Base-by-base conservation (phyloP, 2,888 invertebrate genomes). In the Agonopterix arenella region DNA sequence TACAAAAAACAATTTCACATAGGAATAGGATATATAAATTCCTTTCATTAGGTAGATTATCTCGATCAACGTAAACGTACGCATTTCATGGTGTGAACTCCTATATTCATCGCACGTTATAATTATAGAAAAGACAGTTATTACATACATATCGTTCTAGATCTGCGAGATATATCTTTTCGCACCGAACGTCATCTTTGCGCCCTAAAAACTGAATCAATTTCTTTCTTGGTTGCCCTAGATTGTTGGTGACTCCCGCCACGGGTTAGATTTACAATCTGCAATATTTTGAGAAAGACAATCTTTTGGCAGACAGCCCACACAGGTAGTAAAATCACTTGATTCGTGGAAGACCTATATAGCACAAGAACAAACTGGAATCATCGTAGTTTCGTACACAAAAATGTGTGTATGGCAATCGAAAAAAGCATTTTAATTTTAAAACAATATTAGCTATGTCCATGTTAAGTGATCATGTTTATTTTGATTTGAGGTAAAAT, bases 131-230 rank as follows among this genome's bases (percentile, higher is more conserved):
- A 50, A 62, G 58, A 63, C 56, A 49, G 48, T 52, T 50, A 61
- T 69, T 62, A 64, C 48, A 54, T 50, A 11, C 40, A 13, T 43
- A 8, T 43, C 51, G 52, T 66, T 69, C 65, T 69, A 43, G 58
- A 54, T 59, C 64, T 60, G 63, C 62, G 61, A 68, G 60, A 68
- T 61, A 61, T 59, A 61, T 64, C 62, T 54, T 54, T 65, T 67
- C 61, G 58, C 68, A 66, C 62, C 59, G 61, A 57, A 60, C 60
- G 57, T 54, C 54, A 71, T 74, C 73, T 78, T 73, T 57, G 67
- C 71, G 76, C 64, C 69, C 74, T 70, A 73, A 74, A 78, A 74
- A 76, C 64, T 48, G 51, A 59, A 58, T 56, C 61, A 64, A 64
- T 64, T 68, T 59, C 58, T 65, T 67, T 68, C 57, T 59, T 60